Evolutionary conservation across 2,888 invertebrate genomes (phyloP), one percentile per base, ranked within the genome.

Genomic region (Brenthis daphne): DNA sequence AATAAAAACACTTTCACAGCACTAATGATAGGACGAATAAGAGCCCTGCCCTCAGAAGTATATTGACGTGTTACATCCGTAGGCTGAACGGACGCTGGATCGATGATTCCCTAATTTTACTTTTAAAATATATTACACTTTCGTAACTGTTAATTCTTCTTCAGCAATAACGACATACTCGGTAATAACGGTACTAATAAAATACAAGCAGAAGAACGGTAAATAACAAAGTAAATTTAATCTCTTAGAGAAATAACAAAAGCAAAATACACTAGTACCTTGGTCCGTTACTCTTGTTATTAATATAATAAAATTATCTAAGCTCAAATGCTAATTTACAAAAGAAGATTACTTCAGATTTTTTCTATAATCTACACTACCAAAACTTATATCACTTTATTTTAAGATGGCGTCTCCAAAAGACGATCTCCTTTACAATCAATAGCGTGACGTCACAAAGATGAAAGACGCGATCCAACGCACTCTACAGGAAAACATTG

Each of bases 261-360:
- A 82, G 77, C 77, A 84, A 94, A 94, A 94, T 93, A 93, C 83
- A 80, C 77, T 81, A 92, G 87, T 94, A 96, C 96, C 95, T 96
- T 95, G 96, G 96, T 96, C 95, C 96, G 95, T 95, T 94, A 95
- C 94, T 94, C 94, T 95, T 94, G 94, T 94, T 95, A 93, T 90
- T 79, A 84, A 79, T 76, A 79, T 84, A 83, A 85, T 82, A 85
- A 86, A 88, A 88, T 81, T 85, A 85, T 80, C 80, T 86, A 85
- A 88, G 84, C 85, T 83, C 84, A 83, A 88, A 87, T 84, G 78
- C 83, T 86, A 86, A 82, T 82, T 83, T 84, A 85, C 82, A 75
- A 84, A 82, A 79, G 79, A 82, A 82, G 92, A 92, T 92, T 90
- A 91, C 91, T 92, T 89, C 84, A 85, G 91, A 92, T 92, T 92